phyloP scores from a whole-genome alignment of 2,113 vertebrate species.

The Calypte anna region DNA sequence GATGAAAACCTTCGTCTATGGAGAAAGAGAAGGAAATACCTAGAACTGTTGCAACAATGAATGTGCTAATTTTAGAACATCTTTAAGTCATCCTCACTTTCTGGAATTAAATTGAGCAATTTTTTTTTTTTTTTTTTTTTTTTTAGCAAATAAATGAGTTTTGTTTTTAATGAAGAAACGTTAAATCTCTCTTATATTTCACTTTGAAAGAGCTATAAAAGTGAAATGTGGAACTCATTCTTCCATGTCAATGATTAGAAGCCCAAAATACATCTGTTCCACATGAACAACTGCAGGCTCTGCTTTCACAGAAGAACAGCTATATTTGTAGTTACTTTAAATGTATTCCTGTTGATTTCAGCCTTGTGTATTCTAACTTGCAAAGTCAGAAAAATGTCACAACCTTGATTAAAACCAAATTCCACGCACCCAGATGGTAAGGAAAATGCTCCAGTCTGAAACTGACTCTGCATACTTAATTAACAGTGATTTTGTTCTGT shows the following conservation, averaged over 20 bases:
- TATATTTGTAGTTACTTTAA: constrained; percentile 11
- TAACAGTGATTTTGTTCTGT: not conserved
- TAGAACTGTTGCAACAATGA: constrained; percentile 63
- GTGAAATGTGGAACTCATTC: constrained; percentile 72
- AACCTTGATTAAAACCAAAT: not conserved
- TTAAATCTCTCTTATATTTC: constrained; percentile 30
- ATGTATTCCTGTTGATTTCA: constrained; percentile 12
- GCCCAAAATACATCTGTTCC: constrained; percentile 67
- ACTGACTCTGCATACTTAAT: not conserved
- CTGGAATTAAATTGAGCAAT: constrained; percentile 78
- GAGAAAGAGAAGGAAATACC: constrained; percentile 71
- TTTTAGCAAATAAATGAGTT: constrained; percentile 35
- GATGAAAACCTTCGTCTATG: not conserved
- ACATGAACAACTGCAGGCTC: constrained; percentile 53
- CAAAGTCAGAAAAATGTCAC: not conserved
- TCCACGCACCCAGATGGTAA: not conserved
- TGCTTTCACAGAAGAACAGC: constrained; percentile 64
- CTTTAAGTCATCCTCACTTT: constrained; percentile 72
- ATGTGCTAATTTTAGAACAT: constrained; percentile 69
- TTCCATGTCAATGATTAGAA: constrained; percentile 64
- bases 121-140: not conserved
- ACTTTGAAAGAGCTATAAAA: constrained; percentile 59
- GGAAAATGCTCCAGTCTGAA: not conserved
- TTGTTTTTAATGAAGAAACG: constrained; percentile 43
- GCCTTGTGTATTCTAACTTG: not conserved